Evolutionary conservation across 2,113 vertebrate species (phyloP), one percentile per base, ranked within the genome.

Genomic region (Anolis sagrei): DNA sequence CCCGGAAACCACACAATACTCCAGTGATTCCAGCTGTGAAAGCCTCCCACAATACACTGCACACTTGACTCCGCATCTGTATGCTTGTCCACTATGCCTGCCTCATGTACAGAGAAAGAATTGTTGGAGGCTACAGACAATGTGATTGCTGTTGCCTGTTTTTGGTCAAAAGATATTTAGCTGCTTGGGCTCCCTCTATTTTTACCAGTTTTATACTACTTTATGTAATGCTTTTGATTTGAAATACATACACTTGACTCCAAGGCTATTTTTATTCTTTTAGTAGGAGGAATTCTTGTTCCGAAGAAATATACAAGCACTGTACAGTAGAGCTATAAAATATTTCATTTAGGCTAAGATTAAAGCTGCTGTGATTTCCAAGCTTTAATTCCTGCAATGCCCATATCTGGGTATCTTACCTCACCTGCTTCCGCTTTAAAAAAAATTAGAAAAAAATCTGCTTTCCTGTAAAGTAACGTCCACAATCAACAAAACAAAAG

Each of bases 281-380:
- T 91, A 85, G 90, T 4, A 81, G 87, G 81, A 88, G 48, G 85
- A 91, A 90, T 89, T 25, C 86, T 95, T 91, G 91, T 94, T 96
- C 89, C 84, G 86, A 83, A 92, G 92, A 92, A 93, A 95, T 96
- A 96, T 70, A 96, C 96, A 97, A 96, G 54, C 89, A n/a, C 91
- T 95, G 94, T 95, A 96, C 93, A 93, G 2, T 77, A 88, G 82
- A 95, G 88, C 91, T 96, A 96, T 86, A 96, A 97, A 97, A 96
- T 66, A 76, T 95, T 93, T 92, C 76, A 91, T 70, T 93, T 25
- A 84, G 89, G 34, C 62, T 74, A 81, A 62, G 34, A 80, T 83
- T 93, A 91, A 89, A 95, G 89, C 87, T 81, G 89, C 87, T 27
- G 32, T 84, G 87, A 80, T 89, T 89, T 91, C 77, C 62, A 91